These are phyloP conservation scores for Kryptolebias ocellatus DNA, from an alignment of 2,797 vertebrate species.

Conservation along the genomic window DNA sequence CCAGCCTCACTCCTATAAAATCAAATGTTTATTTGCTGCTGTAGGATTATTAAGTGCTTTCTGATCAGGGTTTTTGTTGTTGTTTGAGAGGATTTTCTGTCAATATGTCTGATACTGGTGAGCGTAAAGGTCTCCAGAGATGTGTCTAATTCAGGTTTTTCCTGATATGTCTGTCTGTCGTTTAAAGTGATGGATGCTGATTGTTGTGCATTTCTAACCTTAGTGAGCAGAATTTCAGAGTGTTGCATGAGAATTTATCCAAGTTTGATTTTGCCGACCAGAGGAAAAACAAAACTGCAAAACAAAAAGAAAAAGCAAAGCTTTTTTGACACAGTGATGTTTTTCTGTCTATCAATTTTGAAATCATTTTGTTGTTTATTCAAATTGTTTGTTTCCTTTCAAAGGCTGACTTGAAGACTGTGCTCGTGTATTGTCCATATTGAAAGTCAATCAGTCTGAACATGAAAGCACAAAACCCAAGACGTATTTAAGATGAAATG, in stretches of 20 bases:
- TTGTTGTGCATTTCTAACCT: slow-evolving; percentile 14
- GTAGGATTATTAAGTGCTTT: too few species aligned
- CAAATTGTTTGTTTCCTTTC: neutral
- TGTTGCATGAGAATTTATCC: neutral
- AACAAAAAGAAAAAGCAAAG: too few species aligned
- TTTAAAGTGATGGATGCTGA: slow-evolving; percentile 5
- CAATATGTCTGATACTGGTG: too few species aligned
- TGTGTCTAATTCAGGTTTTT: slow-evolving; percentile 9
- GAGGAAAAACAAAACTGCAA: neutral
- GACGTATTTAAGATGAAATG: slow-evolving; percentile 41
- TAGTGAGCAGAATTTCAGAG: slow-evolving; percentile 10
- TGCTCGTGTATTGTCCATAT: slow-evolving; percentile 15
- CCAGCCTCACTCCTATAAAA: too few species aligned
- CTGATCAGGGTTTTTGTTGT: too few species aligned
- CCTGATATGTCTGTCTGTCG: slow-evolving; percentile 5
- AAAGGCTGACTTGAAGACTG: slow-evolving; percentile 1
- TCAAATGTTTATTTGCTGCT: too few species aligned
- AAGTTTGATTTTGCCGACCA: neutral
- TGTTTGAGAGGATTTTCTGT: neutral
- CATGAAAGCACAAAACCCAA: neutral
- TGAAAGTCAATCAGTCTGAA: slow-evolving; percentile 40
- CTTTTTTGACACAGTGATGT: neutral
- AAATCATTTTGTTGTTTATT: slow-evolving; percentile 13
- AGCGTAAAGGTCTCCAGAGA: neutral
- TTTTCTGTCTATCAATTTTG: neutral